Base-by-base conservation (phyloP, 2,113 vertebrate genomes). In the Aptenodytes patagonicus region DNA sequence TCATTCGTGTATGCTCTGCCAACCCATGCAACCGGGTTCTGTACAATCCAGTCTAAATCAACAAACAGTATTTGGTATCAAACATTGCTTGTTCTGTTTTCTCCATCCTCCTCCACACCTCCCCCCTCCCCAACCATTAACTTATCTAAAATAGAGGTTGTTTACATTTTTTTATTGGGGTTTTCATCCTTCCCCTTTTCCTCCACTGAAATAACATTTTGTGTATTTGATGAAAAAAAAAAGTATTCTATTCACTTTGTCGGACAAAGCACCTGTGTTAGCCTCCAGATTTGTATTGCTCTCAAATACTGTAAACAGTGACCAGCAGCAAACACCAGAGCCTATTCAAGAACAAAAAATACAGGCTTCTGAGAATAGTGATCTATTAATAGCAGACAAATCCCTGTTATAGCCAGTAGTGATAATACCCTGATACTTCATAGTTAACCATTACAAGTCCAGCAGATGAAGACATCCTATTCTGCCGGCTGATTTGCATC, bases 351-450 rank as follows among this genome's bases (percentile, higher is more conserved):
- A 95, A 40, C 72, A 90, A 90, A 89, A 91, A 86, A 73, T 94
- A 79, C 89, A 83, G 95, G 95, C 95, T 93, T 96, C 91, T 82
- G 95, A 85, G 83, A 92, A 93, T 6, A 40, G 51, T 61, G 81
- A 96, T 87, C 98, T 98, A 98, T 98, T 98, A 98, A 98, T 98
- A 98, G 98, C 79, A 77, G 75, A 71, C 95, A 98, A 98, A 98
- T 98, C 98, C 97, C 95, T 91, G 69, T 91, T 89, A 88, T 38
- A 95, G 93, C 89, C 84, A 70, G 96, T 84, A 97, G 93, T 73
- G 62, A 80, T 98, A 97, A 98, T 97, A 96, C 96, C 66, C 84
- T 79, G 92, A 46, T 79, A 51, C 38, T 87, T 94, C 5, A 52
- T 8, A 55, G 69, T 98, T 98, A 98, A 98, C 97, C 34, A 18